Percentiles rank a stretch among this genome's conserved stretches.
phyloP scores from a whole-genome alignment of 2,113 vertebrate genomes.

The Chionodraco myersi region DNA sequence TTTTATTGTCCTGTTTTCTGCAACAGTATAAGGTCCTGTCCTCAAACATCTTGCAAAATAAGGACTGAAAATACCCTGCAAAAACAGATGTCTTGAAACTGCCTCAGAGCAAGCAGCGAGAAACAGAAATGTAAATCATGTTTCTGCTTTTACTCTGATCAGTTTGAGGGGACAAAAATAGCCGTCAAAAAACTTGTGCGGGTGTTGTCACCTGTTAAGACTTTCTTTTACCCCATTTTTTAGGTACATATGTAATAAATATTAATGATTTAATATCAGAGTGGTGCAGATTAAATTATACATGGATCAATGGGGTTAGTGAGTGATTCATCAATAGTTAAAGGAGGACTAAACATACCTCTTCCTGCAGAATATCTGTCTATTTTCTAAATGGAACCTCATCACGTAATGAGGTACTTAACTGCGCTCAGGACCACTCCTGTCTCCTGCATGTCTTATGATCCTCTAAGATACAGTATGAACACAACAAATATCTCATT shows the following conservation, averaged over 20 bases:
- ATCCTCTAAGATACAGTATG: conserved; percentile 34
- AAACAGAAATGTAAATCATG: conserved; percentile 16
- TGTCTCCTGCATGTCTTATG: conserved; percentile 68
- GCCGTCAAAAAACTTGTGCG: conserved; percentile 25
- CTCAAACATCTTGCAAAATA: conserved; percentile 31
- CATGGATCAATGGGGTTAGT: conserved; percentile 78
- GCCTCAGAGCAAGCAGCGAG: background rate
- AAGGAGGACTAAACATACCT: conserved; percentile 69
- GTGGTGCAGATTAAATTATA: conserved; percentile 75
- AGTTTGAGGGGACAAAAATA: background rate
- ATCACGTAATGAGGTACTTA: conserved; percentile 65
- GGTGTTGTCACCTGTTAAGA: conserved; percentile 46
- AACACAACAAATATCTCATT: conserved; percentile 61
- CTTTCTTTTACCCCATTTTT: conserved; percentile 39
- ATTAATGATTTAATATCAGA: conserved; percentile 73
- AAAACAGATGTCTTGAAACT: conserved; percentile 8
- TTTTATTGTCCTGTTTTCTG: conserved; percentile 39
- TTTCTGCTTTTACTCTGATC: conserved; percentile 29
- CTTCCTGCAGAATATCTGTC: conserved; percentile 60
- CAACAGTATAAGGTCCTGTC: conserved; percentile 9
- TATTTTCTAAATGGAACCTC: conserved; percentile 57
- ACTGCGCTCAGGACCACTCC: conserved; percentile 45
- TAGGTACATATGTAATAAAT: conserved; percentile 67
- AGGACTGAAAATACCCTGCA: conserved; percentile 2
- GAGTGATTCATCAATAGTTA: conserved; percentile 77